Evolutionary conservation across 1,140 invertebrate genomes (phyloP), one percentile per base, ranked within the genome.

Genomic region (Cheumatopsyche charites): DNA sequence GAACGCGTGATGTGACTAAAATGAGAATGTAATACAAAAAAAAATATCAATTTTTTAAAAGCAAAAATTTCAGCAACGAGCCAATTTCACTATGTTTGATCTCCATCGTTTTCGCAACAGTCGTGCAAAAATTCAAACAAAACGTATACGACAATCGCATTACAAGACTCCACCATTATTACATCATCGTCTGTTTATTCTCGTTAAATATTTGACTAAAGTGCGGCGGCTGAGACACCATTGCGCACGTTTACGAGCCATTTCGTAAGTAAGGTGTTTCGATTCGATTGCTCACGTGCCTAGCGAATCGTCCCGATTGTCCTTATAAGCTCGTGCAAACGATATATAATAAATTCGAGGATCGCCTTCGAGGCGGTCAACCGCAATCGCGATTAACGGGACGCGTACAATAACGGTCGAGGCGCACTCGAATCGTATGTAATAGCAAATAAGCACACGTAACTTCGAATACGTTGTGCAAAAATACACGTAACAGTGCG

Each of bases 391-490:
- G 29, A 36, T 36, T 36, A 36, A 36, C 29, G 29, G 29, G 3
- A 3, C 29, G 23, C 55, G 12, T 23, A 58, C 55, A 13, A 36
- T 58, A 58, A 58, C 55, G 55, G 55, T 58, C 55, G 21, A n/a
- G n/a, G n/a, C n/a, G n/a, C n/a, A n/a, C 12, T 23, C 19, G 19
- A 25, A 25, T 58, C n/a, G n/a, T n/a, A n/a, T 36, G 29, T 36
- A 36, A 36, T 36, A 36, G 29, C 9, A 36, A 36, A 36, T 58
- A 58, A 3, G 55, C 25, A 58, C 55, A 58, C 55, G 23, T 58
- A 58, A 58, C 21, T 36, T 36, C 9, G 21, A 58, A 23, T 58
- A 12, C 19, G 55, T 58, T 58, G 23, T 58, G 55, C 55, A 26
- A 25, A 58, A 58, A 36, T n/a, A 7, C 19, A 58, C 55, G 21